phyloP scores from a whole-genome alignment of 2,888 invertebrate genomes.

The Danaus chrysippus region DNA sequence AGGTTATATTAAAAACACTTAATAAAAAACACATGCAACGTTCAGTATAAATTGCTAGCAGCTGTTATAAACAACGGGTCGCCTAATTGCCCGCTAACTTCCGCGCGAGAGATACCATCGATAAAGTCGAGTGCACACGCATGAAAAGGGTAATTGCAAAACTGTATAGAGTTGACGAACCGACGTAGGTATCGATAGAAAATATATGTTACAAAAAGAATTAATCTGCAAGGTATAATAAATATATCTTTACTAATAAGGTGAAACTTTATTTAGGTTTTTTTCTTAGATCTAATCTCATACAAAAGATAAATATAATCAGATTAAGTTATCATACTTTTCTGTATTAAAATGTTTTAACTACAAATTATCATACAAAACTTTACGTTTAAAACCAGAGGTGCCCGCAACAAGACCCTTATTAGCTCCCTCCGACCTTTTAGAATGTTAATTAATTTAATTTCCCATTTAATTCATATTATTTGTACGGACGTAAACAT shows the following conservation, averaged over 20 bases:
- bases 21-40: constrained; percentile 18
- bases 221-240: too few species aligned
- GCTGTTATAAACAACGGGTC: constrained; percentile 42
- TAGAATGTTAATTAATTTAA: constrained; percentile 22
- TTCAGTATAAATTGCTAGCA: constrained; percentile 27
- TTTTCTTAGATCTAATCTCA: too few species aligned
- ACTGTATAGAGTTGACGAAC: background rate
- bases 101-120: constrained; percentile 37
- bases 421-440: constrained; percentile 19
- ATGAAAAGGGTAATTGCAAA: constrained; percentile 14
- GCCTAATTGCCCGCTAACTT: constrained; percentile 46
- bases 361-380: background rate
- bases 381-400: constrained; percentile 21
- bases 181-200: background rate
- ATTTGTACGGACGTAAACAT: background rate
- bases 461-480: constrained; percentile 6
- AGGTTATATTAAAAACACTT: background rate
- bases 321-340: too few species aligned
- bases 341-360: too few species aligned
- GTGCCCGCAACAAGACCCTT: constrained; percentile 18
- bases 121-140: constrained; percentile 24
- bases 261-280: too few species aligned
- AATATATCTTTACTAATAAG: too few species aligned
- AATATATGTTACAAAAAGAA: background rate
- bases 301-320: too few species aligned